Percentiles rank a stretch among this genome's conserved stretches.
phyloP scores from a whole-genome alignment of 2,113 vertebrate species.

The Alaudala cheleensis region DNA sequence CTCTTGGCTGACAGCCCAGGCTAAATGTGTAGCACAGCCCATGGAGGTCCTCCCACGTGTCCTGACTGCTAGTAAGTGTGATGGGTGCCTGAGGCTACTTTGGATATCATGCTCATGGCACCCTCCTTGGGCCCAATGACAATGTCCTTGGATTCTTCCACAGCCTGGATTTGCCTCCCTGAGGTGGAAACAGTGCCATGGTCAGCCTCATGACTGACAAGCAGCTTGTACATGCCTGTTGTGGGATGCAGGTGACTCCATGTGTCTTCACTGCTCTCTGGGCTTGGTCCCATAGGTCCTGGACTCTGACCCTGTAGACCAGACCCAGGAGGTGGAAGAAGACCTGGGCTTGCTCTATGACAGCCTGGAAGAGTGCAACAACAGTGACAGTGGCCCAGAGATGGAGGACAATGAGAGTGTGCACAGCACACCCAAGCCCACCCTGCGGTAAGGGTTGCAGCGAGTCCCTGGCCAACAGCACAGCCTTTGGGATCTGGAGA shows the following conservation, averaged over 20 bases:
- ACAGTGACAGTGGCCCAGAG: slow-evolving; percentile 94
- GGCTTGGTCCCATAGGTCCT: slow-evolving; percentile 80
- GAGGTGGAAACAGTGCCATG: background rate
- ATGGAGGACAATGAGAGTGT: slow-evolving; percentile 97
- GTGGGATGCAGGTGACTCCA: background rate
- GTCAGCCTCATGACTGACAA: background rate
- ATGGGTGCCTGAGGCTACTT: background rate
- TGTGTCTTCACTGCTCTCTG: background rate
- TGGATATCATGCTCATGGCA: background rate
- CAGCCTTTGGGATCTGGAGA: background rate
- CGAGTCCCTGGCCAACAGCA: background rate
- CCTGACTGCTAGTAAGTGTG: background rate
- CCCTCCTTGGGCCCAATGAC: background rate
- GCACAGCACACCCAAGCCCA: slow-evolving; percentile 96
- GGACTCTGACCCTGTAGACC: slow-evolving; percentile 92
- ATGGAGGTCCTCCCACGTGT: background rate
- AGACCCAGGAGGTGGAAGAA: slow-evolving; percentile 90
- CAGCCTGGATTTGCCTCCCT: background rate
- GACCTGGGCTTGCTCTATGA: slow-evolving; percentile 90
- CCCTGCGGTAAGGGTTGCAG: slow-evolving; percentile 83
- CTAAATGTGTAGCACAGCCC: background rate
- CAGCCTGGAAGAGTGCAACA: slow-evolving; percentile 94
- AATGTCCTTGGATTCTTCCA: background rate
- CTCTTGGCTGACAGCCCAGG: background rate
- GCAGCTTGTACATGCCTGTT: background rate